Evolutionary conservation across 2,797 vertebrate species (phyloP).

Genomic region (Serranus cabrilla): DNA sequence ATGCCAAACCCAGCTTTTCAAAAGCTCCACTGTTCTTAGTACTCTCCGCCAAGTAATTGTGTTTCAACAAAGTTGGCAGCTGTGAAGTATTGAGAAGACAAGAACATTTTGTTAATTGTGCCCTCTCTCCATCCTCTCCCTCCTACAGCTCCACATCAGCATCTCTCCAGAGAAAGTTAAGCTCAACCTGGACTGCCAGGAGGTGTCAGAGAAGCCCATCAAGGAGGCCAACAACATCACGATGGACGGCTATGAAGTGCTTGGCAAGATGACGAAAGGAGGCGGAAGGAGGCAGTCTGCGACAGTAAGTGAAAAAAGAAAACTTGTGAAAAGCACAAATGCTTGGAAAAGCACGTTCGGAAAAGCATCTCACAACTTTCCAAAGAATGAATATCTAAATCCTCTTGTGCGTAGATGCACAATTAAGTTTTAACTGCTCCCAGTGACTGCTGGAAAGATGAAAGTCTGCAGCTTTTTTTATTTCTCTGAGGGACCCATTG

Average conservation of each 20-base stretch:
- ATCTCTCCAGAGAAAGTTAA: constrained; percentile 94
- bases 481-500: constrained; percentile 45
- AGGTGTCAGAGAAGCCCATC: constrained; percentile 94
- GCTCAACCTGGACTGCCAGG: constrained; percentile 95
- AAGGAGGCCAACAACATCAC: constrained; percentile 95
- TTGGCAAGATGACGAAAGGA: constrained; percentile 92
- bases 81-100: constrained; percentile 37
- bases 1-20: constrained; percentile 57
- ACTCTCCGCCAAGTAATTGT: constrained; percentile 56
- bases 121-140: constrained; percentile 42
- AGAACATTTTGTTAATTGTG: constrained; percentile 50
- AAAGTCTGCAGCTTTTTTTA: constrained; percentile 22
- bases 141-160: constrained; percentile 93
- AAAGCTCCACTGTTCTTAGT: constrained; percentile 32
- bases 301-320: constrained; percentile 87
- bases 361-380: constrained; percentile 50
- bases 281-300: constrained; percentile 91
- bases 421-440: constrained; percentile 53
- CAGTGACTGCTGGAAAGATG: constrained; percentile 31
- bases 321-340: constrained; percentile 34
- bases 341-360: constrained; percentile 42
- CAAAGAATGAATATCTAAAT: constrained; percentile 45
- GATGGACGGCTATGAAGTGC: constrained; percentile 94
- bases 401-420: constrained; percentile 42
- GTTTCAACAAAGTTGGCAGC: constrained; percentile 47